These are phyloP conservation scores for Ernsta delagoae DNA, from an alignment of 2,888 invertebrate genomes.

Conservation along the genomic window DNA sequence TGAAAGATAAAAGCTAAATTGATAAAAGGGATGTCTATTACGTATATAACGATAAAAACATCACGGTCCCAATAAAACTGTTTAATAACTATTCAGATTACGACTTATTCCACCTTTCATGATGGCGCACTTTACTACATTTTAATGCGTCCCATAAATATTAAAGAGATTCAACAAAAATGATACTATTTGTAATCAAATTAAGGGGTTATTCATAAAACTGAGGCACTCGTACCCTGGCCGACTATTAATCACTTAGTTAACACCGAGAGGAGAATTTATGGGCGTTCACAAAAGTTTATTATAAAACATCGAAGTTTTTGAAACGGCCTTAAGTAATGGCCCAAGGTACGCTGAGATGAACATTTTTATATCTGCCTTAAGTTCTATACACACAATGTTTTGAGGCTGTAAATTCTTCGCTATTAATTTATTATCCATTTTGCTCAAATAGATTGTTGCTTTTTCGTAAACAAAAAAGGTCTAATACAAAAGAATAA, in stretches of 20 bases:
- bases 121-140: conserved; percentile 24
- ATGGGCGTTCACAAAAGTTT: conserved; percentile 40
- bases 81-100: conserved; percentile 56
- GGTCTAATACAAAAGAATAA: conserved; percentile 1
- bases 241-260: conserved; percentile 47
- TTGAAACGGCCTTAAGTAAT: conserved; percentile 24
- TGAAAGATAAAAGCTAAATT: conserved; percentile 7
- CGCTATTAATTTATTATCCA: no score
- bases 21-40: conserved; percentile 23
- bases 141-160: conserved; percentile 57
- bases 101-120: conserved; percentile 47
- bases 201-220: conserved; percentile 58
- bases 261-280: conserved; percentile 47
- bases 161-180: conserved; percentile 50
- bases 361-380: background rate
- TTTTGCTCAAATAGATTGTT: no score
- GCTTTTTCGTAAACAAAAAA: background rate
- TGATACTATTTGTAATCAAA: conserved; percentile 58
- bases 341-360: conserved; percentile 4
- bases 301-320: conserved; percentile 36
- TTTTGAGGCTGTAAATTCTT: no score
- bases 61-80: conserved; percentile 54
- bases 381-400: no score
- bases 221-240: conserved; percentile 44
- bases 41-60: conserved; percentile 54